Evolutionary conservation across 1,140 invertebrate species (phyloP).

Genomic region (Bombus balteatus): DNA sequence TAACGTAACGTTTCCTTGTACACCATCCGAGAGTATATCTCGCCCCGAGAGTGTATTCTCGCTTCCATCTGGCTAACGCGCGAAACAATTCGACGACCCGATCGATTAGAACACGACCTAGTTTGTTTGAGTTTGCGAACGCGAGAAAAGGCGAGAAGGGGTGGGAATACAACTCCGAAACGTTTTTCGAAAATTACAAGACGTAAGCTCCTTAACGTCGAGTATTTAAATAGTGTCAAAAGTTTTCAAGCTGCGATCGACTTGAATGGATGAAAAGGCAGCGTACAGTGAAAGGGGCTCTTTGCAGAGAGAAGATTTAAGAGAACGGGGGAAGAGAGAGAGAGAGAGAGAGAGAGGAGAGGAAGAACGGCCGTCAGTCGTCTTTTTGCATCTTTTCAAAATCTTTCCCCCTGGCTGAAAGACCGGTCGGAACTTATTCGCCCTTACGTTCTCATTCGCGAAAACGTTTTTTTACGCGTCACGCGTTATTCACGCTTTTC

Average conservation of each 20-base stretch:
- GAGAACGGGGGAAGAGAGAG: background rate
- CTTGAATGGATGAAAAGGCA: conserved; percentile 41
- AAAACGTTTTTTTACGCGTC: conserved; percentile 33
- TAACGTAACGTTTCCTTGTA: background rate
- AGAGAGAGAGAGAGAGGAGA: background rate
- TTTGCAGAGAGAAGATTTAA: conserved; percentile 17
- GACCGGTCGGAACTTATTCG: background rate
- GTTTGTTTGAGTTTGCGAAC: background rate
- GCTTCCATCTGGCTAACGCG: background rate
- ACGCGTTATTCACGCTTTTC: conserved; percentile 27
- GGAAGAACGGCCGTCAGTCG: conserved; percentile 8
- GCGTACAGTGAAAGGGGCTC: conserved; percentile 6
- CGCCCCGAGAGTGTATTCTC: too few relatives aligned
- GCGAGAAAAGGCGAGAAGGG: too few relatives aligned
- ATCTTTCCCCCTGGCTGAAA: background rate
- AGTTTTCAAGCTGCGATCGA: conserved; percentile 41
- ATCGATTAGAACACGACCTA: conserved; percentile 21
- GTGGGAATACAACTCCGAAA: background rate
- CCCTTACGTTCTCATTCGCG: conserved; percentile 11
- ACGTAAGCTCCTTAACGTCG: conserved; percentile 44
- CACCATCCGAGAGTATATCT: background rate
- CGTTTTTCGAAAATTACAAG: conserved; percentile 32
- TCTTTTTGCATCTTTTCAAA: conserved; percentile 30
- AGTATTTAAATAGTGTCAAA: conserved; percentile 51
- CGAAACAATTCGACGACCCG: conserved; percentile 18